Percentiles rank a stretch among this genome's conserved stretches.
Conservation (phyloP, 2,888 invertebrate genomes). For the Leucozona laternaria region DNA sequence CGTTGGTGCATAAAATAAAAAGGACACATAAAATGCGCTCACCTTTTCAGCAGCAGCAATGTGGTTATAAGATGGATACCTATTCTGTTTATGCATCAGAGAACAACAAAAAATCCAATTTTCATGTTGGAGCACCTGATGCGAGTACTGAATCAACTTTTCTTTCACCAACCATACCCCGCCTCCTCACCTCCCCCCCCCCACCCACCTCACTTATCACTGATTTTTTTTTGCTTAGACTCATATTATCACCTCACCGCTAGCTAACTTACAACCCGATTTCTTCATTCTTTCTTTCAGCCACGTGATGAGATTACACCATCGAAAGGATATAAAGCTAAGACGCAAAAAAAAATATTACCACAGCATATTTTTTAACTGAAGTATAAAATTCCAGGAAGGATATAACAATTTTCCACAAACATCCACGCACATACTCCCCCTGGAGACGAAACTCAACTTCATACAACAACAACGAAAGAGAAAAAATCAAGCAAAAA, state of each 20-base stretch:
- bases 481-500: conserved; percentile 6
- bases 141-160: conserved; percentile 65
- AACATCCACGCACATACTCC: conserved; percentile 51
- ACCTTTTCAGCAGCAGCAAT: conserved; percentile 44
- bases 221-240: background rate
- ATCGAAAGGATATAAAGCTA: conserved; percentile 37
- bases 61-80: conserved; percentile 17
- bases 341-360: conserved; percentile 26
- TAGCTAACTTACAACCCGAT: conserved; percentile 25
- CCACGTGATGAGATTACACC: conserved; percentile 64
- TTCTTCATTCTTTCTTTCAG: conserved; percentile 11
- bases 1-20: conserved; percentile 54
- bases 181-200: too few relatives aligned
- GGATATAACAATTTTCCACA: conserved; percentile 30
- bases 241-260: background rate
- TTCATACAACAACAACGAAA: background rate
- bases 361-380: conserved; percentile 20
- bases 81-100: conserved; percentile 11
- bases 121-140: conserved; percentile 69
- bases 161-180: too few relatives aligned
- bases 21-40: conserved; percentile 49
- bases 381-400: conserved; percentile 31
- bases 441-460: background rate
- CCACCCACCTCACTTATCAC: background rate
- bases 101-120: conserved; percentile 63